Conservation (phyloP, 2,797 vertebrate genomes). For the Apogon hyalosoma region DNA sequence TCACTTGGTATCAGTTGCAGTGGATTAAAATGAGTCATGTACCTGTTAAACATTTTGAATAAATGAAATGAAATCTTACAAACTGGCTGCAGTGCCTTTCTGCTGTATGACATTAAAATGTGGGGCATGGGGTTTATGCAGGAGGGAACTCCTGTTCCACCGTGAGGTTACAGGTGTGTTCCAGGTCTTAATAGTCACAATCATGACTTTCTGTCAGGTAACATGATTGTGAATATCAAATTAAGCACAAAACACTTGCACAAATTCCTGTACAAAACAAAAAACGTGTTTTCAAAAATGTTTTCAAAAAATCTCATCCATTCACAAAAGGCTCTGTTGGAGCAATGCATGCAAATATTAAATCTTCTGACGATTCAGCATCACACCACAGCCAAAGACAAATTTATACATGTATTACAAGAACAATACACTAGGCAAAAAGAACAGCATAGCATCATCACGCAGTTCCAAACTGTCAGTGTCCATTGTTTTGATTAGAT, state of each 20-base stretch:
- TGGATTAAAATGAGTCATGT: slow-evolving; percentile 38
- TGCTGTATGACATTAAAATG: slow-evolving; percentile 40
- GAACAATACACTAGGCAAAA: slow-evolving; percentile 83
- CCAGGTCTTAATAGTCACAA: slow-evolving; percentile 82
- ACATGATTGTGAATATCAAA: slow-evolving; percentile 80
- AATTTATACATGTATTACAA: slow-evolving; percentile 83
- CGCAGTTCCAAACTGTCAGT: slow-evolving; percentile 72
- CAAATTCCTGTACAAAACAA: slow-evolving; percentile 84
- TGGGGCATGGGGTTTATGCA: slow-evolving; percentile 69
- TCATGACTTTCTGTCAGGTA: slow-evolving; percentile 74
- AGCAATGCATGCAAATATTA: slow-evolving; percentile 86
- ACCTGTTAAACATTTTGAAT: slow-evolving; percentile 41
- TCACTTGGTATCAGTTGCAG: slow-evolving; percentile 41
- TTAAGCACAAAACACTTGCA: slow-evolving; percentile 82
- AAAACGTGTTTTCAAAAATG: slow-evolving; percentile 66
- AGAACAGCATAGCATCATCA: slow-evolving; percentile 79
- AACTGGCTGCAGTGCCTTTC: slow-evolving; percentile 38
- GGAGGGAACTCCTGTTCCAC: slow-evolving; percentile 81
- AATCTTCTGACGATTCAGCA: slow-evolving; percentile 81
- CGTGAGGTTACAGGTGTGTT: slow-evolving; percentile 85
- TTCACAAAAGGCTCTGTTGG: slow-evolving; percentile 83
- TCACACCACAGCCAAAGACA: slow-evolving; percentile 86
- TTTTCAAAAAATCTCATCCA: slow-evolving; percentile 81
- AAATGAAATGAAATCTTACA: slow-evolving; percentile 48
- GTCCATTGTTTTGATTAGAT: slow-evolving; percentile 70